These are phyloP conservation scores for Lomographa bimaculata DNA, from an alignment of 2,888 invertebrate genomes.

Conservation along the genomic window DNA sequence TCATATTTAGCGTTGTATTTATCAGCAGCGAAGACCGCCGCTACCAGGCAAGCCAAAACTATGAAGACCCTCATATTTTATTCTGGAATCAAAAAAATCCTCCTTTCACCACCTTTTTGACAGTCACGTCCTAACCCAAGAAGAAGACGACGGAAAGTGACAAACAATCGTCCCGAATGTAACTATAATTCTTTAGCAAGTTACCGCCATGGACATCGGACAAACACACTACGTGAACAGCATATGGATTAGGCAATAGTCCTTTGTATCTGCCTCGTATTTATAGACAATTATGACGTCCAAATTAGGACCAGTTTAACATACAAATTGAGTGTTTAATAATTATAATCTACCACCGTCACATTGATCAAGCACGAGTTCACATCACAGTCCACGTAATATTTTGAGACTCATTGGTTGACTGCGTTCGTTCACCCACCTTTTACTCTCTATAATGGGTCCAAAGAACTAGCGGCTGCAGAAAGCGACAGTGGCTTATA, in stretches of 20 bases:
- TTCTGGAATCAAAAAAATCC: slow-evolving; percentile 44
- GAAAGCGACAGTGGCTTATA: slow-evolving; percentile 80
- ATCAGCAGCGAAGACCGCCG: slow-evolving; percentile 61
- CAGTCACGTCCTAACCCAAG: slow-evolving; percentile 36
- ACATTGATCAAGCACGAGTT: slow-evolving; percentile 31
- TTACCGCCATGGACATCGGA: slow-evolving; percentile 48
- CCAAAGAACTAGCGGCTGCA: slow-evolving; percentile 72
- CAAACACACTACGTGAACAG: slow-evolving; percentile 46
- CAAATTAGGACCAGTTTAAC: slow-evolving; percentile 9
- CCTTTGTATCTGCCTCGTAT: slow-evolving; percentile 10
- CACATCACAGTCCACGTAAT: slow-evolving; percentile 50
- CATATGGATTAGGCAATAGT: slow-evolving; percentile 41
- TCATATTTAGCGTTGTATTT: slow-evolving; percentile 88
- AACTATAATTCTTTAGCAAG: slow-evolving; percentile 44
- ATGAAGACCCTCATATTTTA: slow-evolving; percentile 61
- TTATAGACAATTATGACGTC: slow-evolving; percentile 16
- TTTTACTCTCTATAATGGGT: slow-evolving; percentile 72
- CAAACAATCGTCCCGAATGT: slow-evolving; percentile 43
- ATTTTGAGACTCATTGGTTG: slow-evolving; percentile 44
- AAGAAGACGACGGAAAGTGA: slow-evolving; percentile 40
- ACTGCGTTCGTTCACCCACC: slow-evolving; percentile 69
- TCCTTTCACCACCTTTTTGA: slow-evolving; percentile 29
- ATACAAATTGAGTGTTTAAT: slow-evolving; percentile 10
- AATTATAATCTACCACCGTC: slow-evolving; percentile 16
- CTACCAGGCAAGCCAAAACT: slow-evolving; percentile 59